Evolutionary conservation across 1,140 invertebrate genomes (phyloP), one percentile per base, ranked within the genome.

Genomic region (Eueides isabella): DNA sequence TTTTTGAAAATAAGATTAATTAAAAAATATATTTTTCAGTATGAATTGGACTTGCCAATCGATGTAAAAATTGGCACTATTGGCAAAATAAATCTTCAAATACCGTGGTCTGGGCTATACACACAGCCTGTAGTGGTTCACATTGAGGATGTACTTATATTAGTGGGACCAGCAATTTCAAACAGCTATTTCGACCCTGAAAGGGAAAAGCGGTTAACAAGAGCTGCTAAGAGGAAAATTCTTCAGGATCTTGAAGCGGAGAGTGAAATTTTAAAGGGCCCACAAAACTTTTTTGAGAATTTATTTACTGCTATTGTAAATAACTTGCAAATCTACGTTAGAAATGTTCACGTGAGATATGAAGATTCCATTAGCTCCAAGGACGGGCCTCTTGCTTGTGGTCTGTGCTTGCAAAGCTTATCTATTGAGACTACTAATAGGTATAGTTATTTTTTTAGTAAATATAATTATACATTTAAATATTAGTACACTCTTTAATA

Each of bases 301-400:
- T 87, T 97, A 55, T 93, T 96, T 61, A 95, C 96, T 19, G 96
- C 96, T 19, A 95, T 97, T 11, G 93, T 97, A 69, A 97, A 97
- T 87, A 97, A 97, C 88, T 93, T 98, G 55, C 97, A 97, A 93
- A 95, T 98, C 33, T 96, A 95, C 72, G 94, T 98, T 14, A 95
- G 95, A 64, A 97, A 97, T 87, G 94, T 98, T 66, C 97, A 98
- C 88, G 94, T 98, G 64, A 94, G 97, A 80, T 98, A 97, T 81
- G 97, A 98, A 86, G 97, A 98, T 86, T 95, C 94, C 19, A 92
- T 96, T 74, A 95, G 95, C 64, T 96, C 95, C 66, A 95, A 94
- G 33, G 94, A 95, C 72, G 94, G 94, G 48, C 95, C 96, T 9
- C 93, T 97, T 82, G 95, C 96, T 1, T 96, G 95, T 88, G 97